Conservation (phyloP, 1,140 invertebrate species). For the Drosophila nannoptera region DNA sequence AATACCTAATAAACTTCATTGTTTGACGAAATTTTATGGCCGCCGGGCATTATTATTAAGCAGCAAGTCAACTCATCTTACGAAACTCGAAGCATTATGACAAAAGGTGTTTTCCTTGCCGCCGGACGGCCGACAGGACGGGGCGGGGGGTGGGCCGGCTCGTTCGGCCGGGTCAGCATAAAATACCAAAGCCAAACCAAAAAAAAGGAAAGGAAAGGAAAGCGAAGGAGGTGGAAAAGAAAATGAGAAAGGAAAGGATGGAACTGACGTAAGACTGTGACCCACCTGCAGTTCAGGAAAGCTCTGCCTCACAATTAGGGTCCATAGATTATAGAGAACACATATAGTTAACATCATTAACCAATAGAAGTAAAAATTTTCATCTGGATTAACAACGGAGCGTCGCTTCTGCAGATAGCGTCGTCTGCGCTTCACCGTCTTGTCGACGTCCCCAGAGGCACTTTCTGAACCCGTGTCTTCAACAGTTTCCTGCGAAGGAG, state of each 20-base stretch:
- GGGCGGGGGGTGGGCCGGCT: too few species aligned
- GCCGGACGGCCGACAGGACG: background rate
- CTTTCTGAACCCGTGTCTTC: conserved; percentile 86
- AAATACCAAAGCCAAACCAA: too few species aligned
- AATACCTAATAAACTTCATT: conserved; percentile 47
- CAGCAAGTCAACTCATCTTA: conserved; percentile 45
- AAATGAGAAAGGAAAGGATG: background rate
- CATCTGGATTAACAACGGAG: conserved; percentile 96
- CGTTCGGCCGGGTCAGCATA: too few species aligned
- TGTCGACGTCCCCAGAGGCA: conserved; percentile 82
- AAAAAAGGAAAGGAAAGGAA: too few species aligned
- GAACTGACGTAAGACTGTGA: conserved; percentile 11
- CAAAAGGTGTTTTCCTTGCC: conserved; percentile 51
- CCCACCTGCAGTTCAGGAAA: conserved; percentile 92
- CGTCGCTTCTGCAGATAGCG: conserved; percentile 85
- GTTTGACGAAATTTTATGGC: conserved; percentile 42
- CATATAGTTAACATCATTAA: conserved; percentile 91
- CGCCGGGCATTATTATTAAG: conserved; percentile 38
- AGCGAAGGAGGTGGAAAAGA: background rate
- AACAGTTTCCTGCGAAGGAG: conserved; percentile 78
- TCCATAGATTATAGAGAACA: conserved; percentile 97
- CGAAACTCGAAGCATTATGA: conserved; percentile 49
- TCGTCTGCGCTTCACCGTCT: conserved; percentile 82
- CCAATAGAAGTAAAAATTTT: conserved; percentile 98
- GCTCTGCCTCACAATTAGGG: conserved; percentile 95